phyloP scores from a whole-genome alignment of 2,888 invertebrate genomes.

The Torymus auratus region DNA sequence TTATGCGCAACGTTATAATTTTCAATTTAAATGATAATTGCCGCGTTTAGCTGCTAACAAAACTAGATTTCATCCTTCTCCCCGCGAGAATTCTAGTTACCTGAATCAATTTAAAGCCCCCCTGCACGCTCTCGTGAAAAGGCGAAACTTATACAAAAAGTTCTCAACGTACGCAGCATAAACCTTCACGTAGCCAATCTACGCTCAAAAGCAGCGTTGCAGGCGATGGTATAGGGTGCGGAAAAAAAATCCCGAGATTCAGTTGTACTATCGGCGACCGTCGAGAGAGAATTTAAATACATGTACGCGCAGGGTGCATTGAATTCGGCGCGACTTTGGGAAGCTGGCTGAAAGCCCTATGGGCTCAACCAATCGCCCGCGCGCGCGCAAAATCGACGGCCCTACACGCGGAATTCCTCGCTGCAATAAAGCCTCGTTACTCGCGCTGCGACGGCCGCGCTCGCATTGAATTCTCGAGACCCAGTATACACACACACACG shows the following conservation, averaged over 20 bases:
- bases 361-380: constrained; percentile 17
- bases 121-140: too few species aligned
- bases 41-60: too few species aligned
- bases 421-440: constrained; percentile 49
- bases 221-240: background rate
- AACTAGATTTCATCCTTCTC: too few species aligned
- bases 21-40: too few species aligned
- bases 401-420: constrained; percentile 22
- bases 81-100: too few species aligned
- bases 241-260: constrained; percentile 14
- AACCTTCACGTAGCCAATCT: too few species aligned
- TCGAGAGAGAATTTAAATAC: constrained; percentile 27
- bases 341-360: constrained; percentile 25
- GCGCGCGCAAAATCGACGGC: constrained; percentile 37
- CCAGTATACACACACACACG: too few species aligned
- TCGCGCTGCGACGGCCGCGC: background rate
- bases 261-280: background rate
- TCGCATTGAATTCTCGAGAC: constrained; percentile 45
- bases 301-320: constrained; percentile 3
- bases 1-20: too few species aligned
- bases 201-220: too few species aligned
- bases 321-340: constrained; percentile 17
- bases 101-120: too few species aligned
- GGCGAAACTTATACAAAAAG: too few species aligned
- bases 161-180: too few species aligned